phyloP scores from a whole-genome alignment of 2,888 invertebrate genomes.

The Xestia rhomboidea region DNA sequence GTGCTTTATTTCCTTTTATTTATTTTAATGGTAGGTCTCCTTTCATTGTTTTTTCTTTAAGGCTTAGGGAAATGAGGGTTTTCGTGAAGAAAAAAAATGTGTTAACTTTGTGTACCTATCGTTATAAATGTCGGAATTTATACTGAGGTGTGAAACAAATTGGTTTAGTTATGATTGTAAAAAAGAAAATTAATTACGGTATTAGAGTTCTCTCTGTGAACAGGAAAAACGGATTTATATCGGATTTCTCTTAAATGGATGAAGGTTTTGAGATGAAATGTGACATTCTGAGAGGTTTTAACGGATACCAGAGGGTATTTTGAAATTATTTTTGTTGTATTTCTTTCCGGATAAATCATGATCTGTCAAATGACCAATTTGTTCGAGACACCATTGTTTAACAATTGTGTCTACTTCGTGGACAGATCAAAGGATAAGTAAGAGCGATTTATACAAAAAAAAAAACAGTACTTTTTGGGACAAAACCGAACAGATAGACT shows the following conservation, averaged over 20 bases:
- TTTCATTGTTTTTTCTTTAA: slow-evolving; percentile 87
- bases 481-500: neutral
- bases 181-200: slow-evolving; percentile 79
- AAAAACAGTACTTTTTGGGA: neutral
- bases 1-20: slow-evolving; percentile 90
- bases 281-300: slow-evolving; percentile 43
- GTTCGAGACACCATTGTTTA: too few species aligned
- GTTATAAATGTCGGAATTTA: slow-evolving; percentile 82
- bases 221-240: slow-evolving; percentile 62
- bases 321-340: neutral
- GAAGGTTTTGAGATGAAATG: slow-evolving; percentile 55
- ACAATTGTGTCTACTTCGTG: too few species aligned
- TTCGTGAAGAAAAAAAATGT: slow-evolving; percentile 80
- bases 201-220: slow-evolving; percentile 60
- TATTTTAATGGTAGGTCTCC: slow-evolving; percentile 90
- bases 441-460: neutral
- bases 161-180: slow-evolving; percentile 80
- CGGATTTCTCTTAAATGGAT: slow-evolving; percentile 57
- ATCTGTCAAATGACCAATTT: too few species aligned
- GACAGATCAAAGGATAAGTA: too few species aligned
- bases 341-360: neutral
- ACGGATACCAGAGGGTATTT: slow-evolving; percentile 4
- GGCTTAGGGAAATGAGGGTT: slow-evolving; percentile 82
- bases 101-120: slow-evolving; percentile 80
- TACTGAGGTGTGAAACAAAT: slow-evolving; percentile 81